Base-by-base conservation (phyloP, 2,888 invertebrate genomes). In the Drosophila paranaensis region DNA sequence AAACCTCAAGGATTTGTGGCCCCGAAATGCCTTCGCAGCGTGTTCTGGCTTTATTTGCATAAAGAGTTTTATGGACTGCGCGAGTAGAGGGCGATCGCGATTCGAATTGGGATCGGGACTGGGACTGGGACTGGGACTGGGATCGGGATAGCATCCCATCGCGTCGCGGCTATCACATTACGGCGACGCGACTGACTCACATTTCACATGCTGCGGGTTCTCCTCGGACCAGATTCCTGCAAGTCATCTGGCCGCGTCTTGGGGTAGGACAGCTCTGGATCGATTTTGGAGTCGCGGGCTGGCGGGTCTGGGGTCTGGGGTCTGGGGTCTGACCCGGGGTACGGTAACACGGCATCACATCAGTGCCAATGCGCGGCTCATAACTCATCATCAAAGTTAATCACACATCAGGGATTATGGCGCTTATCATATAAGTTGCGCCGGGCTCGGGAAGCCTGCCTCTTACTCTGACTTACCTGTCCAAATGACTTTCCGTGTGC, bases 301-400 rank as follows among this genome's bases (percentile, higher is more conserved):
- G 27, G 27, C 27, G 42, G 16, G 30, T 13, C n/a, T 46, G 11
- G 60, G 39, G 20, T 11, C 13, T 10, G 37, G 25, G 14, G n/a
- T n/a, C n/a, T n/a, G n/a, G 33, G 11, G 4, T 14, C 4, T 9
- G 56, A 27, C 27, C 8, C n/a, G 37, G 50, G 27, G 37, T 4
- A 33, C 25, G 53, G 43, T 25, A 57, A 55, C 71, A 63, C 39
- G 50, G 64, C 78, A 66, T 71, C 72, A 77, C 87, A 87, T 87
- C 85, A 82, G 87, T 84, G 84, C 84, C 84, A 82, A 83, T 83
- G 83, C 77, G 87, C 80, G 82, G 87, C 87, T 87, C 87, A 88
- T 88, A 88, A 88, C 87, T 88, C 87, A 88, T 88, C 87, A 88
- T 88, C 87, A 88, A 87, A 88, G 82, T 88, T 88, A 88, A 88